Evolutionary conservation across 2,888 invertebrate species (phyloP).

Genomic region (Chrysolina oricalcia): DNA sequence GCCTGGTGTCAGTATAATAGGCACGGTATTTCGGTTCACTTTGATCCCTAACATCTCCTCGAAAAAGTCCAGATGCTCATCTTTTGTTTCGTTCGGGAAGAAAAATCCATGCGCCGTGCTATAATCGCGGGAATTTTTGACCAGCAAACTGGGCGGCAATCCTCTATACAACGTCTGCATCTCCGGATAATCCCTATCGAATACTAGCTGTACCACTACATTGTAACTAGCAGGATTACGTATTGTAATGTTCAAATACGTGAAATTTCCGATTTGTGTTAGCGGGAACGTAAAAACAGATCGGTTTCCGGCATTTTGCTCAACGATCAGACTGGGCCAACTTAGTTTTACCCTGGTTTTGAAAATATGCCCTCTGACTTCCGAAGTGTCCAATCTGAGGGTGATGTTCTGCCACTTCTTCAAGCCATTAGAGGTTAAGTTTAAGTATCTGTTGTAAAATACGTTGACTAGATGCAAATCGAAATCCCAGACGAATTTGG

Average conservation of each 20-base stretch:
- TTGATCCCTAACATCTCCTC: slow-evolving; percentile 55
- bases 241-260: slow-evolving; percentile 78
- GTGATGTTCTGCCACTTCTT: slow-evolving; percentile 80
- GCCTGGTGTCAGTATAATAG: slow-evolving; percentile 76
- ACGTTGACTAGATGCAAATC: slow-evolving; percentile 80
- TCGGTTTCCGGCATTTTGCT: slow-evolving; percentile 68
- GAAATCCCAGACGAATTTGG: slow-evolving; percentile 79
- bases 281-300: slow-evolving; percentile 78
- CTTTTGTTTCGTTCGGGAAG: slow-evolving; percentile 49
- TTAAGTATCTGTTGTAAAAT: slow-evolving; percentile 77
- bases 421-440: slow-evolving; percentile 71
- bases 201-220: slow-evolving; percentile 81
- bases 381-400: slow-evolving; percentile 84
- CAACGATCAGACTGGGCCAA: slow-evolving; percentile 77
- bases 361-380: slow-evolving; percentile 79
- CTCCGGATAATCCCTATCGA: slow-evolving; percentile 80
- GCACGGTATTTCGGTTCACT: slow-evolving; percentile 73
- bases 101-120: slow-evolving; percentile 52
- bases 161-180: slow-evolving; percentile 74
- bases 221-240: slow-evolving; percentile 84
- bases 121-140: slow-evolving; percentile 49
- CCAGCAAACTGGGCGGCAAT: slow-evolving; percentile 70
- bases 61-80: slow-evolving; percentile 50
- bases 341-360: slow-evolving; percentile 79
- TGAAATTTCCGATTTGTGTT: slow-evolving; percentile 82